These are phyloP conservation scores for Hyposoter dolosus DNA, from an alignment of 2,888 invertebrate species.

Conservation along the genomic window DNA sequence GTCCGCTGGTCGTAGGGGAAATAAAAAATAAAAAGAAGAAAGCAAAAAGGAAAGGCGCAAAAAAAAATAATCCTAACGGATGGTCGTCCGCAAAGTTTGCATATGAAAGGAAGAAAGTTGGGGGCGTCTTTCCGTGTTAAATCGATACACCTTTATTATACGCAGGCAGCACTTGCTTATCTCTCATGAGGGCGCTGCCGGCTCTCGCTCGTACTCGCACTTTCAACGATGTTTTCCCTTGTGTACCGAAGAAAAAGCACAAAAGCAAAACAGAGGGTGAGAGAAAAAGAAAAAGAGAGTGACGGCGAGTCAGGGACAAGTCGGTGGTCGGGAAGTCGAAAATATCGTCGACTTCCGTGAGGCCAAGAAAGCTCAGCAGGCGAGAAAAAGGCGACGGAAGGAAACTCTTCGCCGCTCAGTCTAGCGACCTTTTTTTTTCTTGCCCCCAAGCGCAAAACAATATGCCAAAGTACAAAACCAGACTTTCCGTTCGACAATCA, in stretches of 20 bases:
- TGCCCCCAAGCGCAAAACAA: constrained; percentile 78
- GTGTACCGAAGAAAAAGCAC: constrained; percentile 35
- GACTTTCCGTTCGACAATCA: constrained; percentile 56
- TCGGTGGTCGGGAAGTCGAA: constrained; percentile 77
- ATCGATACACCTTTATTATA: constrained; percentile 84
- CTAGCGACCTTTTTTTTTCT: constrained; percentile 42
- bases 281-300: constrained; percentile 17
- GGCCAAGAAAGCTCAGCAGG: constrained; percentile 57
- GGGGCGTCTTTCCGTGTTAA: constrained; percentile 68
- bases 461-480: constrained; percentile 77
- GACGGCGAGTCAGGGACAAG: constrained; percentile 58
- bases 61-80: constrained; percentile 84
- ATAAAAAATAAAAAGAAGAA: constrained; percentile 33
- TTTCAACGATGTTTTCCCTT: constrained; percentile 51
- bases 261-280: constrained; percentile 23
- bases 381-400: constrained; percentile 71
- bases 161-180: constrained; percentile 81
- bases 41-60: constrained; percentile 14
- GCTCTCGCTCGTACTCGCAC: constrained; percentile 46
- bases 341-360: constrained; percentile 83
- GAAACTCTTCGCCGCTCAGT: constrained; percentile 70
- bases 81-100: constrained; percentile 82
- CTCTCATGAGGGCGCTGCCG: constrained; percentile 71
- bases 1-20: constrained; percentile 42
- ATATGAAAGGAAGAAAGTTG: constrained; percentile 80